These are phyloP conservation scores for Rhynchomys soricoides DNA, from an alignment of 2,113 vertebrate species.

Conservation along the genomic window DNA sequence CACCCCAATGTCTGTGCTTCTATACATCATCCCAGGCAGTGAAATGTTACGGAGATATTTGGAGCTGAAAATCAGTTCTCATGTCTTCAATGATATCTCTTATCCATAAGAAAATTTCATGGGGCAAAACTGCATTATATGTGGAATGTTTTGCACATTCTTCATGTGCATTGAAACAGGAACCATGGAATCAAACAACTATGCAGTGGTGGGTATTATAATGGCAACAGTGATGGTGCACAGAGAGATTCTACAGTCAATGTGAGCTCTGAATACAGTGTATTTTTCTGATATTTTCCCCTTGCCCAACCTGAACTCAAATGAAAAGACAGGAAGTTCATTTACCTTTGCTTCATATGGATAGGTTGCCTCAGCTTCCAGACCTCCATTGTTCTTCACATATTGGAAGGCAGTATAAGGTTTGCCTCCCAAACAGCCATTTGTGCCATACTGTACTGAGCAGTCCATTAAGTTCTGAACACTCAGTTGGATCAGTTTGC, in stretches of 20 bases:
- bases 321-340: background rate
- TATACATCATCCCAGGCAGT: background rate
- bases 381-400: constrained; percentile 90
- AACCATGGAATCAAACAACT: background rate
- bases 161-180: background rate
- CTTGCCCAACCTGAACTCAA: background rate
- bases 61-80: background rate
- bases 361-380: constrained; percentile 94
- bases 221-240: background rate
- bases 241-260: background rate
- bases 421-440: constrained; percentile 92
- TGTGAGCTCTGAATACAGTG: background rate
- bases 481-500: constrained; percentile 91
- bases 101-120: background rate
- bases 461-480: constrained; percentile 97
- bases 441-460: constrained; percentile 90
- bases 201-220: background rate
- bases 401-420: constrained; percentile 91
- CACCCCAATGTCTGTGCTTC: background rate
- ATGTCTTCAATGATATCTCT: background rate
- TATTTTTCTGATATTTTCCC: background rate
- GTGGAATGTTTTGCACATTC: background rate
- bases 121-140: background rate
- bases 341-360: constrained; percentile 91
- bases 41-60: background rate